phyloP scores from a whole-genome alignment of 2,797 vertebrate species.

The Manis pentadactyla region DNA sequence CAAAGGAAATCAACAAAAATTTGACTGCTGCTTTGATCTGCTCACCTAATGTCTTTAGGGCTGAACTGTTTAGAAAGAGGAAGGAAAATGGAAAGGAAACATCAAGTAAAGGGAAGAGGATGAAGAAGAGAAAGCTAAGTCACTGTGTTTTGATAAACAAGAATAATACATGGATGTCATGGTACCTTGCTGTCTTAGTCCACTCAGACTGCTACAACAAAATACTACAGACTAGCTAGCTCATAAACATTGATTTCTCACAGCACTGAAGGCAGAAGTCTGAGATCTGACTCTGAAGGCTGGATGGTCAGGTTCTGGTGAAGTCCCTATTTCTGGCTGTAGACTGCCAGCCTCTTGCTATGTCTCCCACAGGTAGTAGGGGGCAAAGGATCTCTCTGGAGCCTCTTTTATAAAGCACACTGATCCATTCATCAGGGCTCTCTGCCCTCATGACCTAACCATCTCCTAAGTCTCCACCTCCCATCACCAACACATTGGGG shows the following conservation, averaged over 20 bases:
- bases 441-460: background rate
- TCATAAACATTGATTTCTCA: background rate
- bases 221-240: background rate
- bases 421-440: background rate
- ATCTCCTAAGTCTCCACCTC: background rate
- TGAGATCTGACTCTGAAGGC: background rate
- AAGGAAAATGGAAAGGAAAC: background rate
- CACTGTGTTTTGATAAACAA: background rate
- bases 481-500: background rate
- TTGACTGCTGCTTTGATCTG: background rate
- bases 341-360: background rate
- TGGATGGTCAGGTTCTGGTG: background rate
- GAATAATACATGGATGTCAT: background rate
- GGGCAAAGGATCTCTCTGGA: background rate
- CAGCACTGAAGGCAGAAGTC: background rate
- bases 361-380: background rate
- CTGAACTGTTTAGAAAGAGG: background rate
- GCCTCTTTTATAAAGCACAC: background rate
- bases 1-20: too few relatives aligned
- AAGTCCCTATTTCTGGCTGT: background rate
- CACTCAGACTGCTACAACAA: background rate
- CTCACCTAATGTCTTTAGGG: background rate
- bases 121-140: background rate
- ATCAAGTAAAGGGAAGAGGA: background rate
- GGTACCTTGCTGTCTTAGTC: background rate